phyloP scores from a whole-genome alignment of 2,888 invertebrate species.

The Spatulosminthurus flaviceps region DNA sequence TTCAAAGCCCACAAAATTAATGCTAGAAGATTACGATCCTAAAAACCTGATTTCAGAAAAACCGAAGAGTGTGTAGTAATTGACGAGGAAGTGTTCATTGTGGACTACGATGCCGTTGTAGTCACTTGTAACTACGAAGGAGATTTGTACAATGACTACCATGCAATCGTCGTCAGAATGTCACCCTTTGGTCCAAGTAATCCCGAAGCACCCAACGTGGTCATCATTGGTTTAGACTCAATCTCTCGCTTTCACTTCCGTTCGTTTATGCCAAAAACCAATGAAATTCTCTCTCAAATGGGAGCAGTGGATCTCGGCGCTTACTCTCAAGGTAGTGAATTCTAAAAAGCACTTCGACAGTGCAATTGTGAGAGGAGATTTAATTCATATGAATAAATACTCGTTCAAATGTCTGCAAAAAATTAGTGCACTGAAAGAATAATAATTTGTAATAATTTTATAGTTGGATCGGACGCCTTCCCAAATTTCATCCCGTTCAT shows the following conservation, averaged over 20 bases:
- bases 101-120: background rate
- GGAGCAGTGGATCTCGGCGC: conserved; percentile 65
- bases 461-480: conserved; percentile 69
- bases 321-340: conserved; percentile 64
- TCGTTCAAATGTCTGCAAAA: background rate
- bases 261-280: conserved; percentile 65
- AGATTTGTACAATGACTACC: conserved; percentile 42
- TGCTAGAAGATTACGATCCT: background rate
- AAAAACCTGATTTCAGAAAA: background rate
- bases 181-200: background rate
- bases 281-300: conserved; percentile 63
- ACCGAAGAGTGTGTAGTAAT: conserved; percentile 14
- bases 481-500: conserved; percentile 68
- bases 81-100: background rate
- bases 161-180: conserved; percentile 20
- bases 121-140: conserved; percentile 25
- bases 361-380: no score
- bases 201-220: conserved; percentile 62
- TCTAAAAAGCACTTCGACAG: background rate
- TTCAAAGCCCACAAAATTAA: background rate
- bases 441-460: background rate
- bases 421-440: no score
- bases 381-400: no score
- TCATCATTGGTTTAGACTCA: conserved; percentile 66
- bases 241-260: conserved; percentile 66